Base-by-base conservation (phyloP, 2,797 vertebrate genomes). In the Poecilia gillii region DNA sequence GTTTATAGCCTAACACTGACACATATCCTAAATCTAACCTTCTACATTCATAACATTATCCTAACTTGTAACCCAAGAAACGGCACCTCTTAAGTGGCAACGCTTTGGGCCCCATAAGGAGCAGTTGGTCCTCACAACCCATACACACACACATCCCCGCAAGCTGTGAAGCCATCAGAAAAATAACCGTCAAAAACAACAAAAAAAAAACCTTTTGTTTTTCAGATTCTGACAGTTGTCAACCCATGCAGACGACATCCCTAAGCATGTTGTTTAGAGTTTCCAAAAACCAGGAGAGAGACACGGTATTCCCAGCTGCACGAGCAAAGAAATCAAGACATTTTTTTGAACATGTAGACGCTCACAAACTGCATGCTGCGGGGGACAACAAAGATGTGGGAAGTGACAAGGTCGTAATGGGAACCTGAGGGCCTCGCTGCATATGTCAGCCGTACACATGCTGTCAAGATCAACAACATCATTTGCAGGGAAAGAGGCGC, bases 391-490 rank as follows among this genome's bases (percentile, higher is more conserved):
- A 77, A 41, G 85, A 90, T 39, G 79, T 84, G 83, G 90, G 64
- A 47, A 83, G 79, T 80, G 75, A 89, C 81, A 84, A 85, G 89
- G 87, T 82, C 84, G 62, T 64, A 74, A 73, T 41, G 59, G 43
- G 72, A 82, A 94, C 90, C 92, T 80, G 79, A 7, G 87, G 89
- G 84, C 71, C 53, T 28, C 6, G 57, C 86, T 81, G 71, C 86
- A 88, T 85, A 90, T 91, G 90, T 88, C 90, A 91, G 81, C 85
- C 83, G 84, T 88, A 86, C 59, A 55, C 77, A 12, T 8, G 72
- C 92, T 90, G 91, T 90, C 92, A 87, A 81, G 76, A 87, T 82
- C 87, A 84, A 90, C 81, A 75, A 75, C 86, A 72, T 91, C 81
- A 82, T 81, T 87, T 88, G 82, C 70, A 14, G 57, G 9, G 20